Conservation (phyloP, 2,888 invertebrate species). For the Lycia hirtaria region DNA sequence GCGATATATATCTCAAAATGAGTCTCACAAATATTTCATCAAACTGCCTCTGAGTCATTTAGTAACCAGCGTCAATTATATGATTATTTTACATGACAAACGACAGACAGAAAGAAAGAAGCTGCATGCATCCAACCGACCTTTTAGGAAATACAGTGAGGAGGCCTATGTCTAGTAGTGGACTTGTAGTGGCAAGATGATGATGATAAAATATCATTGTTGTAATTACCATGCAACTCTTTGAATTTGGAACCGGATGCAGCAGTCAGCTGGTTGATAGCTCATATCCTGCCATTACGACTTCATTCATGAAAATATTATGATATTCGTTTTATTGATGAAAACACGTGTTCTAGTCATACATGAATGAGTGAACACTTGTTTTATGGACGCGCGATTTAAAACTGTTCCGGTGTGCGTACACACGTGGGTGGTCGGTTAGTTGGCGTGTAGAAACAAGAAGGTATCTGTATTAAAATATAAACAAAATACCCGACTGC, state of each 20-base stretch:
- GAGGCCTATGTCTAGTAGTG: too few species aligned
- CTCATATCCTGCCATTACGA: slow-evolving; percentile 9
- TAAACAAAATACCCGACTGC: too few species aligned
- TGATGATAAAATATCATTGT: too few species aligned
- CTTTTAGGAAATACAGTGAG: too few species aligned
- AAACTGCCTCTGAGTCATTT: too few species aligned
- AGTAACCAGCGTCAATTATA: too few species aligned
- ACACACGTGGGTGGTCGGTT: slow-evolving; percentile 3
- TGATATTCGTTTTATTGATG: slow-evolving; percentile 11
- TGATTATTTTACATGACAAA: too few species aligned
- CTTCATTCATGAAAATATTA: slow-evolving; percentile 17
- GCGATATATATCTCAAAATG: background rate
- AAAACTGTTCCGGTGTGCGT: slow-evolving; percentile 7
- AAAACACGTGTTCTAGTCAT: slow-evolving; percentile 10
- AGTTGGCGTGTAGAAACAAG: too few species aligned
- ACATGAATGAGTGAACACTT: slow-evolving; percentile 22
- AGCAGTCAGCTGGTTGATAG: slow-evolving; percentile 5
- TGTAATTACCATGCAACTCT: slow-evolving; percentile 4
- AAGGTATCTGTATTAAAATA: too few species aligned
- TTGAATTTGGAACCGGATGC: slow-evolving; percentile 6
- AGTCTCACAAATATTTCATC: too few species aligned
- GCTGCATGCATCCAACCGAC: too few species aligned
- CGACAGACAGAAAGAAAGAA: background rate
- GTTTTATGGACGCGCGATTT: slow-evolving; percentile 4
- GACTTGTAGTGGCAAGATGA: too few species aligned